Conservation (phyloP, 2,113 vertebrate species). For the Albula glossodonta region DNA sequence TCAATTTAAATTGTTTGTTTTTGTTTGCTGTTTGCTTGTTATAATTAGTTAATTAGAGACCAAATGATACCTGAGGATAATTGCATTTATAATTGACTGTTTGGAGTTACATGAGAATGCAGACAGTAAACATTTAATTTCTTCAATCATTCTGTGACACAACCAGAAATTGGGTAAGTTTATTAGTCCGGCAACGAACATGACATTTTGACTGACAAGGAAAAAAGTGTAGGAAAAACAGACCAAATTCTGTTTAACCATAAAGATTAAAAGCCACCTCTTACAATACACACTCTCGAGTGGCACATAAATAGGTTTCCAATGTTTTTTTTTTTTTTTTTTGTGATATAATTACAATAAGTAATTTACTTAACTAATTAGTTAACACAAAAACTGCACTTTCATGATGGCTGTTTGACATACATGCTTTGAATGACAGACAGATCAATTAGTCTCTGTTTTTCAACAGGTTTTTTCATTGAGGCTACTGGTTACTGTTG, state of each 20-base stretch:
- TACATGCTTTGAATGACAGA: too few relatives aligned
- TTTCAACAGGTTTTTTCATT: too few relatives aligned
- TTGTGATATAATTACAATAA: too few relatives aligned
- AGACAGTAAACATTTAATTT: background rate
- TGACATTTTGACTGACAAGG: background rate
- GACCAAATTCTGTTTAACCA: background rate
- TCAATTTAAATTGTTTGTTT: background rate
- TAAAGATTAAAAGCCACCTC: background rate
- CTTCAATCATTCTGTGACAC: background rate
- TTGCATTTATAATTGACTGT: background rate
- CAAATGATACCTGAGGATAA: background rate
- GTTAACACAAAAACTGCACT: too few relatives aligned
- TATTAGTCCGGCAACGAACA: background rate
- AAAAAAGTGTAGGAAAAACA: background rate
- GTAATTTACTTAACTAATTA: too few relatives aligned
- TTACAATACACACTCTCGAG: background rate
- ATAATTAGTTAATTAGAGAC: constrained; percentile 2
- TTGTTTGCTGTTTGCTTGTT: background rate
- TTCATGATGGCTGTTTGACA: too few relatives aligned
- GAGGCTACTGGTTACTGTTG: too few relatives aligned
- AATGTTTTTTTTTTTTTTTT: too few relatives aligned
- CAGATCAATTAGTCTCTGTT: too few relatives aligned
- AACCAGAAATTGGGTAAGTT: background rate
- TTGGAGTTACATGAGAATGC: background rate
- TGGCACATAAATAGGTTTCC: too few relatives aligned